Evolutionary conservation across 2,113 vertebrate genomes (phyloP).

Genomic region (Notiomystis cincta): DNA sequence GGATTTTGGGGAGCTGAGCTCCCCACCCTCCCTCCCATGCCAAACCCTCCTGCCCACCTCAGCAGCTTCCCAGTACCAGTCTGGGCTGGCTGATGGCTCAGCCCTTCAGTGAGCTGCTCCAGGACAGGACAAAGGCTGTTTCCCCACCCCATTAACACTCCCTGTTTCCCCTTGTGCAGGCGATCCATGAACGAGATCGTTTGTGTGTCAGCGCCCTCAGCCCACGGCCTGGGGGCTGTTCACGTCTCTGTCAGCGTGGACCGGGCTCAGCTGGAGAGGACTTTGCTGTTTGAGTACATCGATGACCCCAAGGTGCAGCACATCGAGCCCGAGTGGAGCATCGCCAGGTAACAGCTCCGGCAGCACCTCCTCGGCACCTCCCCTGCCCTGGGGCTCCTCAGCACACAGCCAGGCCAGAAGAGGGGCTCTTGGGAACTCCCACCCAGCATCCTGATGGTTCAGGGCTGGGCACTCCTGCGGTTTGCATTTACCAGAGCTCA

Average conservation of each 20-base stretch:
- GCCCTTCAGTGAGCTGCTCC: neutral
- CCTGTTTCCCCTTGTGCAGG: conserved; percentile 53
- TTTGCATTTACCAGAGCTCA: neutral
- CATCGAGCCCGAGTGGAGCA: conserved; percentile 97
- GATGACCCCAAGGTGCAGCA: conserved; percentile 92
- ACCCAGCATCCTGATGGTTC: neutral
- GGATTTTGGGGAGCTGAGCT: neutral
- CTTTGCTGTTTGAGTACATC: conserved; percentile 90
- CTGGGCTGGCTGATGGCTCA: neutral
- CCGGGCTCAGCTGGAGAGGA: conserved; percentile 83
- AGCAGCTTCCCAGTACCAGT: accelerated
- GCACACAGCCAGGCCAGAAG: neutral
- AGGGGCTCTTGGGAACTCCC: neutral
- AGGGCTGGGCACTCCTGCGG: accelerated
- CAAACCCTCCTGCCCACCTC: neutral
- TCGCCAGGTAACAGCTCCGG: conserved; percentile 81
- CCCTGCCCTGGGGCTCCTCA: neutral
- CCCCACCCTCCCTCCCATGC: accelerated
- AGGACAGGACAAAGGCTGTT: neutral
- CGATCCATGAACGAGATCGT: conserved; percentile 89
- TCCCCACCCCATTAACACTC: neutral
- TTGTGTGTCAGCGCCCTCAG: conserved; percentile 87
- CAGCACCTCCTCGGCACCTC: accelerated
- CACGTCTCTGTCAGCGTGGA: conserved; percentile 90
- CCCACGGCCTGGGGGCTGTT: conserved; percentile 83